Percentiles rank a stretch among this genome's conserved stretches.
These are phyloP conservation scores for Carassius gibelio DNA, from an alignment of 2,113 vertebrate genomes.

Conservation along the genomic window DNA sequence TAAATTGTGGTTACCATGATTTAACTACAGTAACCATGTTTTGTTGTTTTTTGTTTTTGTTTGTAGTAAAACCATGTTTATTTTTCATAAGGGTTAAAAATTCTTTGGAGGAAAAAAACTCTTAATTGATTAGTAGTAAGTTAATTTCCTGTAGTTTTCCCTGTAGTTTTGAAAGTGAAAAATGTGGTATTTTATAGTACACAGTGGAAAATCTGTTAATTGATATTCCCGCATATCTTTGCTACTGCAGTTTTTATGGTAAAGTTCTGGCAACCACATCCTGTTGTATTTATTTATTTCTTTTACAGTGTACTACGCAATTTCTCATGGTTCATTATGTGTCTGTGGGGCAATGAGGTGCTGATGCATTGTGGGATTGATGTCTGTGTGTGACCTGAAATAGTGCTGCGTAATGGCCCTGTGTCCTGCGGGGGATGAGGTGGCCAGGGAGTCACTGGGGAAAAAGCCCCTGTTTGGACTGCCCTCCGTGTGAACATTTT, in stretches of 20 bases:
- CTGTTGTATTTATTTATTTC: background rate
- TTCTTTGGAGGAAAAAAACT: no score
- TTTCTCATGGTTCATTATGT: background rate
- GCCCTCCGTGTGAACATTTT: conserved; percentile 53
- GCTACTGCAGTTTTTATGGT: background rate
- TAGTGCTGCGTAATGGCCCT: conserved; percentile 23
- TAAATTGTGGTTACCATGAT: no score
- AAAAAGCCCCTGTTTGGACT: conserved; percentile 50
- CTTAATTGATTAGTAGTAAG: no score
- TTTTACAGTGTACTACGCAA: background rate
- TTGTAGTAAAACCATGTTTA: no score
- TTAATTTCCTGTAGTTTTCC: background rate
- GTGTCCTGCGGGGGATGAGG: conserved; percentile 1
- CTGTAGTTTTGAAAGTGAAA: background rate
- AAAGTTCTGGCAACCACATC: no score
- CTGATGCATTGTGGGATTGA: conserved; percentile 10
- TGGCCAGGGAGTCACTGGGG: conserved; percentile 1
- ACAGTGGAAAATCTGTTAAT: background rate
- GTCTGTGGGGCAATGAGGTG: background rate
- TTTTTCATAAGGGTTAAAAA: no score
- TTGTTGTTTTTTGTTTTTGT: no score
- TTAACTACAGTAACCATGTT: no score
- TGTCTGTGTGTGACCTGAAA: background rate
- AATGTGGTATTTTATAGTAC: no score
- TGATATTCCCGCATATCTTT: no score